These are phyloP conservation scores for Megaceryle torquata DNA, from an alignment of 2,113 vertebrate species.

Conservation along the genomic window DNA sequence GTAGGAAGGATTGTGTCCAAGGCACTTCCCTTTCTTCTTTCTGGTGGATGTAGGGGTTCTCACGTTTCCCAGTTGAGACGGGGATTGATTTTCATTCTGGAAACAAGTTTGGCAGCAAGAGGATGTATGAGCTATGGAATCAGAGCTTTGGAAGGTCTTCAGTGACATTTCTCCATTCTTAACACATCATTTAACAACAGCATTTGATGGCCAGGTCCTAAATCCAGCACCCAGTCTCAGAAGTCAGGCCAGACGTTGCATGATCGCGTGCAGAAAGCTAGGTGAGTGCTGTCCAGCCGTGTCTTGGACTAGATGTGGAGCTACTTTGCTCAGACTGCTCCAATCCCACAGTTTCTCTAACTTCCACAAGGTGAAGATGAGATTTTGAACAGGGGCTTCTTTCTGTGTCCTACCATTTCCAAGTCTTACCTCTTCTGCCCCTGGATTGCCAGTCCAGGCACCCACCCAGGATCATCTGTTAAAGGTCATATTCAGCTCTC, in stretches of 20 bases:
- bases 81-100: conserved; percentile 42
- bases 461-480: not conserved
- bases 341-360: not conserved
- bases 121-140: conserved; percentile 2
- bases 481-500: not conserved
- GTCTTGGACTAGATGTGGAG: not conserved
- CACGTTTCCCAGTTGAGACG: conserved; percentile 3
- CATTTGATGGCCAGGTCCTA: conserved; percentile 4
- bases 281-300: not conserved
- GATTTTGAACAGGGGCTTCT: not conserved
- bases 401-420: not conserved
- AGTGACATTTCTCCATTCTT: conserved; percentile 55
- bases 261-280: not conserved
- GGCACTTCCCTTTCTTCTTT: conserved; percentile 45
- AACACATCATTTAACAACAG: conserved; percentile 35
- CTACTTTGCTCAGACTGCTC: not conserved
- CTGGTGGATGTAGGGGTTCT: conserved; percentile 27
- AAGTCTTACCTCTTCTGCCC: not conserved
- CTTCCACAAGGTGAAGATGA: not conserved
- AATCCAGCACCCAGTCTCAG: not conserved
- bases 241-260: not conserved
- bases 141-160: conserved; percentile 38
- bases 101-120: conserved; percentile 27
- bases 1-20: conserved; percentile 26
- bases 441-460: not conserved